Conservation (phyloP, 1,140 invertebrate genomes). For the Gryon sp. region DNA sequence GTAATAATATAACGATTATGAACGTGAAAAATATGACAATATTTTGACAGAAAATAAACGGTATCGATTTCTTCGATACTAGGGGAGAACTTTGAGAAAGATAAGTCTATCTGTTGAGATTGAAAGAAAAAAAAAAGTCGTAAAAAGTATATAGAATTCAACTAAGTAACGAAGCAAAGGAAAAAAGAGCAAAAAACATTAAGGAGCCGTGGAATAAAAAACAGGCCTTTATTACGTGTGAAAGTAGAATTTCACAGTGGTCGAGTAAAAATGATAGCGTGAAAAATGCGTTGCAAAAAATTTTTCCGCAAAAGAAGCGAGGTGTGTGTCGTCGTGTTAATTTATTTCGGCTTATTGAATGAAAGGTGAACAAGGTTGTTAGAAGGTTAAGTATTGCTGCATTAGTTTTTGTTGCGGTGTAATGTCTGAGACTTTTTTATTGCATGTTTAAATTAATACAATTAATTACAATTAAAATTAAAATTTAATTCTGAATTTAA, state of each 20-base stretch:
- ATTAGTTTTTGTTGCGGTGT: too few species aligned
- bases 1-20: slow-evolving; percentile 25
- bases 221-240: slow-evolving; percentile 56
- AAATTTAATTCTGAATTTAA: too few species aligned
- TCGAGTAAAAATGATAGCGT: slow-evolving; percentile 56
- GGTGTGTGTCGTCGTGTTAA: slow-evolving; percentile 6
- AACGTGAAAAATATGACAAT: slow-evolving; percentile 38
- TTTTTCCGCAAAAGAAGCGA: slow-evolving; percentile 25
- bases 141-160: slow-evolving; percentile 48
- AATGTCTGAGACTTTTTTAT: too few species aligned
- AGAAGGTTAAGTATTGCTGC: slow-evolving; percentile 10
- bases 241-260: slow-evolving; percentile 64
- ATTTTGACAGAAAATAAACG: slow-evolving; percentile 52
- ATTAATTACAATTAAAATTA: too few species aligned
- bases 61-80: slow-evolving; percentile 52
- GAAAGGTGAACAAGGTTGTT: slow-evolving; percentile 5
- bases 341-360: slow-evolving; percentile 38
- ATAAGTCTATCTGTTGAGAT: slow-evolving; percentile 47
- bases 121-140: slow-evolving; percentile 45
- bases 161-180: slow-evolving; percentile 29
- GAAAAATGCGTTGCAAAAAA: slow-evolving; percentile 57
- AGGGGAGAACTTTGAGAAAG: slow-evolving; percentile 35
- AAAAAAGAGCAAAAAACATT: slow-evolving; percentile 42
- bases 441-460: too few species aligned
- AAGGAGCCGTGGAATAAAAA: slow-evolving; percentile 32